phyloP scores from a whole-genome alignment of 64 coral and sea anemone species.

The Montipora capricornis region DNA sequence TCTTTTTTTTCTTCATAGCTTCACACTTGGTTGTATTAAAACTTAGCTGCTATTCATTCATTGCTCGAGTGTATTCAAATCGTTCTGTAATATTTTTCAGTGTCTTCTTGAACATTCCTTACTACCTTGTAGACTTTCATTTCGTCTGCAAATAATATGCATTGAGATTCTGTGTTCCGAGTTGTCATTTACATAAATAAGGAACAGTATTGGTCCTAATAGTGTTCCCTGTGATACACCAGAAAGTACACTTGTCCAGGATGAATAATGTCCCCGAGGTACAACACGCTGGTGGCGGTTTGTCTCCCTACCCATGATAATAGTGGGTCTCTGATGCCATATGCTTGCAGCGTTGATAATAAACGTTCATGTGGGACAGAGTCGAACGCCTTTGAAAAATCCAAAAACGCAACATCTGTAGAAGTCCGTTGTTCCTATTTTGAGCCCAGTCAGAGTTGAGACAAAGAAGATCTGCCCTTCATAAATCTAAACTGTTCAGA shows the following conservation, averaged over 20 bases:
- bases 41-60: background rate
- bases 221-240: slow-evolving; percentile 6
- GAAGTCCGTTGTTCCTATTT: background rate
- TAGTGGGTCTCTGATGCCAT: background rate
- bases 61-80: slow-evolving; percentile 26
- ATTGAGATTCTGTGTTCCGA: background rate
- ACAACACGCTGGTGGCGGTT: background rate
- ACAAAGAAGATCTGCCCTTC: slow-evolving; percentile 19
- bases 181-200: background rate
- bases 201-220: slow-evolving; percentile 2
- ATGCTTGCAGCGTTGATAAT: background rate
- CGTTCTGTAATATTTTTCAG: background rate
- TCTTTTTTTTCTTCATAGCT: slow-evolving; percentile 31
- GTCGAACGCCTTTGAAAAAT: slow-evolving; percentile 22
- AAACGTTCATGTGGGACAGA: slow-evolving; percentile 39
- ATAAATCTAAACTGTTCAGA: slow-evolving; percentile 23
- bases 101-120: background rate
- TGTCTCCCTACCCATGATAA: slow-evolving; percentile 10
- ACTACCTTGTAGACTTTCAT: slow-evolving; percentile 35
- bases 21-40: slow-evolving; percentile 42
- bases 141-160: background rate
- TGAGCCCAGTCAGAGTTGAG: slow-evolving; percentile 27
- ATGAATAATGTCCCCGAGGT: background rate
- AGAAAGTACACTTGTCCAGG: slow-evolving; percentile 5
- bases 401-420: slow-evolving; percentile 26